Percentiles rank a stretch among this genome's conserved stretches.
Evolutionary conservation across 2,888 invertebrate genomes (phyloP).

Genomic region (Plagodis dolabraria): DNA sequence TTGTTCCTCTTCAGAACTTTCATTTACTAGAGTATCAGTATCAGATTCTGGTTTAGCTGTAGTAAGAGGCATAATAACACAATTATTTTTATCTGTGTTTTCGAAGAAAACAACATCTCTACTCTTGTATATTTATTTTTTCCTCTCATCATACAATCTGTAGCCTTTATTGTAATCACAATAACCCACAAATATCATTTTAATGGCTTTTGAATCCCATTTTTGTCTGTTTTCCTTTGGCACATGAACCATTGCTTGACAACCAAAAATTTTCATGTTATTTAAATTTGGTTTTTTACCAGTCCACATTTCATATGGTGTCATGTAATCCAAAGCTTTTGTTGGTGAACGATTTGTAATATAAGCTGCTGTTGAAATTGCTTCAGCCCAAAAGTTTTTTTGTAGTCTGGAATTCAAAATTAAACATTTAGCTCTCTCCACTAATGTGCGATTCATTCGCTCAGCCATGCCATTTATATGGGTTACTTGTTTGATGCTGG

Average conservation of each 20-base stretch:
- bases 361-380: too few relatives aligned
- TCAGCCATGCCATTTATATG: too few relatives aligned
- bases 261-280: constrained; percentile 48
- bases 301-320: constrained; percentile 22
- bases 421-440: too few relatives aligned
- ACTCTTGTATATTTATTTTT: neutral
- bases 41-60: too few relatives aligned
- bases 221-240: too few relatives aligned
- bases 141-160: neutral
- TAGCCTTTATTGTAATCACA: constrained; percentile 10
- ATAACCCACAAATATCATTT: constrained; percentile 6
- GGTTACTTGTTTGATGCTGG: too few relatives aligned
- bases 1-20: too few relatives aligned
- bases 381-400: too few relatives aligned
- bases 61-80: neutral
- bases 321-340: constrained; percentile 40
- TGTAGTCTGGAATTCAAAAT: too few relatives aligned
- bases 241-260: constrained; percentile 36
- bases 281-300: constrained; percentile 13
- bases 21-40: too few relatives aligned
- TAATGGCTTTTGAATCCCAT: too few relatives aligned
- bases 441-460: constrained; percentile 45
- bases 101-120: constrained; percentile 8
- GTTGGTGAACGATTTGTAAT: too few relatives aligned
- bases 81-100: neutral